Conservation (phyloP, 2,888 invertebrate genomes). For the Thalpophila matura region DNA sequence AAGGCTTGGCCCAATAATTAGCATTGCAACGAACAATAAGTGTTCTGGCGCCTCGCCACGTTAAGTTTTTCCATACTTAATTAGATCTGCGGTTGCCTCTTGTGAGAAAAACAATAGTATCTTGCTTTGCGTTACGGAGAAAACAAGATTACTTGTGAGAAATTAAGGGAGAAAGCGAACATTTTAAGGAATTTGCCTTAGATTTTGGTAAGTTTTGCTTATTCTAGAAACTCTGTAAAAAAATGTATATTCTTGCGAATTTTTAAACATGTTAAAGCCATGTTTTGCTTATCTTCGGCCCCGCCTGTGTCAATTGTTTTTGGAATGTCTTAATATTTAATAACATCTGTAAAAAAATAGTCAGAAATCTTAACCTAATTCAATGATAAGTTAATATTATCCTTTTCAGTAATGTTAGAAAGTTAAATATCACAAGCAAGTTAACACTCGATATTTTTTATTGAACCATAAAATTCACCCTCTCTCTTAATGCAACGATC, state of each 20-base stretch:
- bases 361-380: neutral
- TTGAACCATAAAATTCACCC: too few relatives aligned
- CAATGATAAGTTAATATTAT: neutral
- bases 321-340: too few relatives aligned
- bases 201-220: neutral
- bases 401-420: too few relatives aligned
- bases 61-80: conserved; percentile 48
- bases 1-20: conserved; percentile 41
- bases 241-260: too few relatives aligned
- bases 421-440: too few relatives aligned
- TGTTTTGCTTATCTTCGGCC: too few relatives aligned
- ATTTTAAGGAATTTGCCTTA: neutral
- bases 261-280: too few relatives aligned
- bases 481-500: too few relatives aligned
- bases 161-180: neutral
- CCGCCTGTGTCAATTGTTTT: too few relatives aligned
- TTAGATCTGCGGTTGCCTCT: conserved; percentile 49
- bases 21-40: conserved; percentile 49
- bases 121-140: conserved; percentile 13
- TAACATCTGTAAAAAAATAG: too few relatives aligned
- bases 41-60: conserved; percentile 51
- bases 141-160: neutral
- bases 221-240: too few relatives aligned
- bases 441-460: too few relatives aligned
- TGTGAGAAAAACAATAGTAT: conserved; percentile 31